Base-by-base conservation (phyloP, 2,797 vertebrate genomes). In the Megalops cyprinoides region DNA sequence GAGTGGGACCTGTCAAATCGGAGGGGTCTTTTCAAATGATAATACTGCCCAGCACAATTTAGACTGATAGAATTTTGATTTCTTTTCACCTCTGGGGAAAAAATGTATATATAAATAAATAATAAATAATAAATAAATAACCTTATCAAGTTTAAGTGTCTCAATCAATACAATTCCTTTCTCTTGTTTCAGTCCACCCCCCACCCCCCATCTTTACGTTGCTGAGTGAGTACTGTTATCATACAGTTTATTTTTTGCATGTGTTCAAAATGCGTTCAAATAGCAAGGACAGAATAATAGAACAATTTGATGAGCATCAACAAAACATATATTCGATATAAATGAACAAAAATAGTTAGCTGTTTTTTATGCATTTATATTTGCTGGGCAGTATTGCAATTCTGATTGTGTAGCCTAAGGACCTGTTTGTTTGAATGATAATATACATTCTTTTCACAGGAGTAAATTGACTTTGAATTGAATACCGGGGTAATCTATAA, bases 1-100 rank as follows among this genome's bases (percentile, higher is more conserved):
- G 96, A 96, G 95, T 94, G 94, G 94, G 92, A 95, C 94, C 96
- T 98, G 97, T 97, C 97, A 98, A 96, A 96, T 96, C 95, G 95
- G 95, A 92, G 94, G 94, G 96, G 94, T 96, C 96, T 95, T 96
- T 95, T 94, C 94, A 94, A 95, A 97, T 97, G 97, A 99, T 97
- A 98, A 97, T 97, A 94, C 95, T 97, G 96, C 96, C 96, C 96
- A 93, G 93, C 94, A 96, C 97, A 97, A 97, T 98, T 97, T 97
- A 97, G 94, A 93, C 95, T 95, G 96, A 97, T 95, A 95, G 96
- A 97, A 97, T 98, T 97, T 96, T 97, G 96, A 97, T 97, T 97
- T 96, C 93, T 92, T 96, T 94, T 92, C 91, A 93, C 97, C 96
- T 94, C 95, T 95, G 94, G 96, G 95, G 92, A 95, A 92, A 91